phyloP scores from a whole-genome alignment of 2,797 vertebrate species.

The Crenuchus spilurus region DNA sequence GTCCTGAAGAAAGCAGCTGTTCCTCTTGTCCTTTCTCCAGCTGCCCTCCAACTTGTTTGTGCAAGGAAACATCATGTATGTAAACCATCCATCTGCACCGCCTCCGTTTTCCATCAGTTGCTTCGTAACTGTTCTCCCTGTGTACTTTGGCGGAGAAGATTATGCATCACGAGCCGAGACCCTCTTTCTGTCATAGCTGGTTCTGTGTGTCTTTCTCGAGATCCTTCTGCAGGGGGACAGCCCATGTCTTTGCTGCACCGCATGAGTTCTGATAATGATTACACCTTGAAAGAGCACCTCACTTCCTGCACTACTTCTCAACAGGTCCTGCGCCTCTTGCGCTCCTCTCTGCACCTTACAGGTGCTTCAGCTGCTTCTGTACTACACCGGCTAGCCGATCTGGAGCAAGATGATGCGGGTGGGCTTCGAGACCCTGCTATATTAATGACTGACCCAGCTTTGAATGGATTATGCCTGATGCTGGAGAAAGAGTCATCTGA shows the following conservation, averaged over 20 bases:
- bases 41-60: slow-evolving; percentile 36
- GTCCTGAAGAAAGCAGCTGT: slow-evolving; percentile 47
- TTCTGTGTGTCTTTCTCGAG: slow-evolving; percentile 64
- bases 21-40: slow-evolving; percentile 26
- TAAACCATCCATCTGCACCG: slow-evolving; percentile 47
- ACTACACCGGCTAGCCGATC: slow-evolving; percentile 82
- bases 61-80: slow-evolving; percentile 28
- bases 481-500: slow-evolving; percentile 74
- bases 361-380: slow-evolving; percentile 78
- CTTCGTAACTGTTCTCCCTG: slow-evolving; percentile 50
- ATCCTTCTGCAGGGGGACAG: slow-evolving; percentile 56
- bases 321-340: slow-evolving; percentile 80
- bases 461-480: slow-evolving; percentile 81
- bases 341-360: slow-evolving; percentile 69
- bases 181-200: slow-evolving; percentile 63
- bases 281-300: slow-evolving; percentile 69
- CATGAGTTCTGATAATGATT: slow-evolving; percentile 66
- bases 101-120: slow-evolving; percentile 43
- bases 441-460: slow-evolving; percentile 73
- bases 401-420: slow-evolving; percentile 67
- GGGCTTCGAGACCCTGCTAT: slow-evolving; percentile 68
- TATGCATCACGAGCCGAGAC: slow-evolving; percentile 66
- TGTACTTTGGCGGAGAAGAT: slow-evolving; percentile 42
- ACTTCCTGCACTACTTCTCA: slow-evolving; percentile 67
- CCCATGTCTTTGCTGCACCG: slow-evolving; percentile 62